Conservation (phyloP, 2,888 invertebrate genomes). For the Diplolepis rosae region DNA sequence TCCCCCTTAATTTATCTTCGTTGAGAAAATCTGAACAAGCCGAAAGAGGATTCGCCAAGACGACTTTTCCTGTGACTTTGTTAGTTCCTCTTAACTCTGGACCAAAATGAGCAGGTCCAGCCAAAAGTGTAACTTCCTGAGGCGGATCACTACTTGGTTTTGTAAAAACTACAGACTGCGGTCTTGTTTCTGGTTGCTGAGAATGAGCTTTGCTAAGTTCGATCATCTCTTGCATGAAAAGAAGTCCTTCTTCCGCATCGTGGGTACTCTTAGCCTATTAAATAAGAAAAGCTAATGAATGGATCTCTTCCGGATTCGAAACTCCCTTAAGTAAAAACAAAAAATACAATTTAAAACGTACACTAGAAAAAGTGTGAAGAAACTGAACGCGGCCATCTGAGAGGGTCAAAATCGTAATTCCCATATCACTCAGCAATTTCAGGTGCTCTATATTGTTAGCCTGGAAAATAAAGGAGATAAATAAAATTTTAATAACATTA, state of each 20-base stretch:
- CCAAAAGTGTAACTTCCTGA: constrained; percentile 76
- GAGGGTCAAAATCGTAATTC: constrained; percentile 91
- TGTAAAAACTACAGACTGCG: constrained; percentile 76
- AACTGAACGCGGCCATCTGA: constrained; percentile 94
- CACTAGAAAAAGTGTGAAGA: constrained; percentile 90
- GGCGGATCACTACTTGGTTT: constrained; percentile 70
- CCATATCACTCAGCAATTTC: constrained; percentile 92
- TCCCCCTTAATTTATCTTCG: constrained; percentile 78
- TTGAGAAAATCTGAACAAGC: constrained; percentile 80
- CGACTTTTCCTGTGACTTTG: constrained; percentile 79
- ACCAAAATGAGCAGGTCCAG: constrained; percentile 95
- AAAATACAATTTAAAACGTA: constrained; percentile 74
- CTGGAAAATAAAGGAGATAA: constrained; percentile 71
- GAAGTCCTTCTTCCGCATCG: constrained; percentile 92
- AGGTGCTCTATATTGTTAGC: constrained; percentile 92
- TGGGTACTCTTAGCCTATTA: constrained; percentile 87
- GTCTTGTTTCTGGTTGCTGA: constrained; percentile 76
- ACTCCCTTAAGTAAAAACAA: neutral
- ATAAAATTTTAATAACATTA: neutral
- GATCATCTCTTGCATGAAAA: constrained; percentile 98
- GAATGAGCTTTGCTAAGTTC: constrained; percentile 86
- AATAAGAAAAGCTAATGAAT: too few relatives aligned
- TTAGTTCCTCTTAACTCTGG: constrained; percentile 81
- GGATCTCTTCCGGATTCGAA: too few relatives aligned
- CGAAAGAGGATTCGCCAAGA: constrained; percentile 82